phyloP scores from a whole-genome alignment of 2,888 invertebrate species.

The Sisyra terminalis region DNA sequence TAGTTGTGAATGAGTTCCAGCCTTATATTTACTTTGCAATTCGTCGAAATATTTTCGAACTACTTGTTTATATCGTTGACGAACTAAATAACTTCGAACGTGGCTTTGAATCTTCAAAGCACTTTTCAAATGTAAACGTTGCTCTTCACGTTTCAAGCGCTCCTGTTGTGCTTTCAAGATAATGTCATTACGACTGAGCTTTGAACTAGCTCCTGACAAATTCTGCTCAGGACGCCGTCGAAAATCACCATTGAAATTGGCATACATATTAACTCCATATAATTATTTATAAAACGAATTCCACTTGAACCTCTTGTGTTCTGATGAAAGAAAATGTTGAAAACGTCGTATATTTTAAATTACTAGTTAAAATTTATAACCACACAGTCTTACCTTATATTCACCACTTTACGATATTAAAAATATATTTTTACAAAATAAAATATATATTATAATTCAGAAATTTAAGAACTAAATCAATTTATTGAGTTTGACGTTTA shows the following conservation, averaged over 20 bases:
- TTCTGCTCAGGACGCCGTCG: constrained; percentile 77
- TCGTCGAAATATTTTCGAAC: constrained; percentile 56
- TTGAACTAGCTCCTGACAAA: constrained; percentile 69
- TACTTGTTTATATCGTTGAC: constrained; percentile 46
- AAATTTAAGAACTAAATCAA: too few relatives aligned
- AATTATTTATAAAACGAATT: constrained; percentile 1
- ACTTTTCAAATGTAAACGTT: constrained; percentile 54
- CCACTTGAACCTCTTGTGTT: background rate
- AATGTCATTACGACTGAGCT: constrained; percentile 51
- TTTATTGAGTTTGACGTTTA: too few relatives aligned
- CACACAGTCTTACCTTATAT: too few relatives aligned
- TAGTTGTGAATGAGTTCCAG: constrained; percentile 31
- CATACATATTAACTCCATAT: constrained; percentile 21
- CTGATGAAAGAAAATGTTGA: background rate
- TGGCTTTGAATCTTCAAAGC: constrained; percentile 70
- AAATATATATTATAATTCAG: too few relatives aligned
- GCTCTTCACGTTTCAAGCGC: constrained; percentile 72
- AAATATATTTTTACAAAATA: too few relatives aligned
- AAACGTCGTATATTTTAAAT: background rate
- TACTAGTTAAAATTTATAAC: background rate
- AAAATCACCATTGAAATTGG: constrained; percentile 82
- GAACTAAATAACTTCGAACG: constrained; percentile 54
- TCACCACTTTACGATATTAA: too few relatives aligned
- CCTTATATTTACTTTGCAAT: constrained; percentile 30
- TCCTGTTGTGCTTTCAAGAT: constrained; percentile 71